These are phyloP conservation scores for Poecilobothrus nobilitatus DNA, from an alignment of 2,888 invertebrate genomes.

Conservation along the genomic window DNA sequence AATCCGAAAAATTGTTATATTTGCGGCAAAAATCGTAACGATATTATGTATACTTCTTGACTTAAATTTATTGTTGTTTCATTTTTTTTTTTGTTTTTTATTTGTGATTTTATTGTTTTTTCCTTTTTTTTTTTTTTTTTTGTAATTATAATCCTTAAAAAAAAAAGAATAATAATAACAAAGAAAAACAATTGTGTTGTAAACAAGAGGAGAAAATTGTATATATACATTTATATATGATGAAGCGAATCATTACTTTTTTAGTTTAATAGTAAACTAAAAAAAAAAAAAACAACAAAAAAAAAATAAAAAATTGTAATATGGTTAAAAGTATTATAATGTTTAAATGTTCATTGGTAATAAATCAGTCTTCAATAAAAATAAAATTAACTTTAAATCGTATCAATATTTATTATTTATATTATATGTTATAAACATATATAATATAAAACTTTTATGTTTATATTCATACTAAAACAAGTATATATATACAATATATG, in stretches of 20 bases:
- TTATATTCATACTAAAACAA: too few species aligned
- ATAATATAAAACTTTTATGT: too few species aligned
- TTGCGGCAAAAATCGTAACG: background rate
- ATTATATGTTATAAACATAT: too few species aligned
- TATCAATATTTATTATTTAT: too few species aligned
- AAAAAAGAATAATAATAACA: background rate
- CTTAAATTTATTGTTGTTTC: background rate
- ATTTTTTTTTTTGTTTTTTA: too few species aligned
- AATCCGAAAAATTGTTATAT: conserved; percentile 1
- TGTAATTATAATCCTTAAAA: too few species aligned
- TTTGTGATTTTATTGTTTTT: too few species aligned
- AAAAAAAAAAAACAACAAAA: background rate
- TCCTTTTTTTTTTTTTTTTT: too few species aligned
- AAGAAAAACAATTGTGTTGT: background rate
- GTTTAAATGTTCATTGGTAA: background rate
- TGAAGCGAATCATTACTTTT: conserved; percentile 1
- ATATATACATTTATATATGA: too few species aligned
- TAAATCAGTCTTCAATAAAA: background rate
- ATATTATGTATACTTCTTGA: background rate
- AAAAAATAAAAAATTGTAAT: background rate
- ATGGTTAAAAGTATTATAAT: background rate
- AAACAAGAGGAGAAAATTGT: background rate
- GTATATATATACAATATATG: too few species aligned
- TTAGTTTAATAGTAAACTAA: background rate
- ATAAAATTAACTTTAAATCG: background rate